Base-by-base conservation (phyloP, 2,113 vertebrate genomes). In the Oreochromis spilurus region DNA sequence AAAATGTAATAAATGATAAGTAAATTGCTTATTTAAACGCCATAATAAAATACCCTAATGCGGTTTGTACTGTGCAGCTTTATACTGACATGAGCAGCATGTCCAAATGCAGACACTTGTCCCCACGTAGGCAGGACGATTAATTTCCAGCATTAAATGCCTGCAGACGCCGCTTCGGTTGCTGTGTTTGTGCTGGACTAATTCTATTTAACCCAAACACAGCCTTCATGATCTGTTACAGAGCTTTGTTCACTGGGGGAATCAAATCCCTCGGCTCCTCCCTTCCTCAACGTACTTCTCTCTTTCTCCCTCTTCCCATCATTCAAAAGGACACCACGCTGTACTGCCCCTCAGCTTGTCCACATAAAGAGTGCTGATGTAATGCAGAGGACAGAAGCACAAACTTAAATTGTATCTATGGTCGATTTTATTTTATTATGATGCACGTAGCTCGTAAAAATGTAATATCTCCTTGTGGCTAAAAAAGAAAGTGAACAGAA, bases 131-230 rank as follows among this genome's bases (percentile, higher is more conserved):
- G 83, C 9, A 26, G 5, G n/a, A 81, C 43, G 75, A 88, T 85
- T 82, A 29, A 86, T 86, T 82, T 24, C 52, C n/a, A 6, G n/a
- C 75, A 79, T 48, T 72, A 81, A 83, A 82, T 19, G 48, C n/a
- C 77, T 48, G 48, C 75, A 82, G 62, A 88, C 45, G 48, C 87
- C 83, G 24, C 19, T 45, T 81, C 19, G 77, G 57, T 19, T 65
- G 29, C 54, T 65, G 40, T 84, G 89, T 91, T 91, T 90, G 83
- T 72, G 81, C 72, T 24, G 67, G 19, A 0, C 12, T 91, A 91
- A 89, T 88, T 89, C 77, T 92, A 57, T 93, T 93, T 88, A 85
- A 78, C 26, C 31, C 57, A 87, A 92, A 88, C 86, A 60, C 38
- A 6, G 54, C 54, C 78, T 87, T 90, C 91, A 91, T 85, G 88